These are phyloP conservation scores for Chrysochloris asiatica DNA, from an alignment of 2,113 vertebrate species.

Conservation along the genomic window DNA sequence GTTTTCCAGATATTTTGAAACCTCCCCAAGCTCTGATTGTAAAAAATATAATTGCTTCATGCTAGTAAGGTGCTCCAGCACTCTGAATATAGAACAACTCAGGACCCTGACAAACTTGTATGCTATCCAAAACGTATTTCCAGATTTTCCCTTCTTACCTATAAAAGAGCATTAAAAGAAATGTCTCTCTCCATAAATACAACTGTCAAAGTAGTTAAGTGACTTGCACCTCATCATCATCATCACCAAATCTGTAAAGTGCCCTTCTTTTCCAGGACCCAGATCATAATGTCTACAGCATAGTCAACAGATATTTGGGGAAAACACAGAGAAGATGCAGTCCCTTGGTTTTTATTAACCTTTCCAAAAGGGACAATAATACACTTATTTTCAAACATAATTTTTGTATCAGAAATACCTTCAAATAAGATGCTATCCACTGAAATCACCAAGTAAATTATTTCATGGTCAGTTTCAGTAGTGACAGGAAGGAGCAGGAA, in stretches of 20 bases:
- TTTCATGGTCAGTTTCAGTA: neutral
- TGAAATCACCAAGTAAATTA: neutral
- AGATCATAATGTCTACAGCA: neutral
- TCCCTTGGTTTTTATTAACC: neutral
- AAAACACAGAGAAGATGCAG: neutral
- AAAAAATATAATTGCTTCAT: slow-evolving; percentile 59
- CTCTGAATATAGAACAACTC: slow-evolving; percentile 50
- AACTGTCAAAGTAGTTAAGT: slow-evolving; percentile 64
- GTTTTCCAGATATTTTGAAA: slow-evolving; percentile 60
- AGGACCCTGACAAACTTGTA: slow-evolving; percentile 73
- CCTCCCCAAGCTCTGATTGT: slow-evolving; percentile 46
- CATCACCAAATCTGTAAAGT: slow-evolving; percentile 52
- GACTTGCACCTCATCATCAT: slow-evolving; percentile 73
- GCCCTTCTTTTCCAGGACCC: neutral
- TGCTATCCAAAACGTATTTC: slow-evolving; percentile 72
- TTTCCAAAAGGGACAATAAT: neutral
- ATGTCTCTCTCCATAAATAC: slow-evolving; percentile 62
- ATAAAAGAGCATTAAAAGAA: slow-evolving; percentile 75
- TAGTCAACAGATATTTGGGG: slow-evolving; percentile 24
- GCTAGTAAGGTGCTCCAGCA: slow-evolving; percentile 31
- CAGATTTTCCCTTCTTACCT: slow-evolving; percentile 64
- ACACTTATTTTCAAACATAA: neutral
- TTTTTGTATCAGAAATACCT: neutral
- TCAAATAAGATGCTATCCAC: neutral
- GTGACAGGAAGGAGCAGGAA: neutral